These are phyloP conservation scores for Pelusios castaneus DNA, from an alignment of 2,113 vertebrate genomes.

Conservation along the genomic window DNA sequence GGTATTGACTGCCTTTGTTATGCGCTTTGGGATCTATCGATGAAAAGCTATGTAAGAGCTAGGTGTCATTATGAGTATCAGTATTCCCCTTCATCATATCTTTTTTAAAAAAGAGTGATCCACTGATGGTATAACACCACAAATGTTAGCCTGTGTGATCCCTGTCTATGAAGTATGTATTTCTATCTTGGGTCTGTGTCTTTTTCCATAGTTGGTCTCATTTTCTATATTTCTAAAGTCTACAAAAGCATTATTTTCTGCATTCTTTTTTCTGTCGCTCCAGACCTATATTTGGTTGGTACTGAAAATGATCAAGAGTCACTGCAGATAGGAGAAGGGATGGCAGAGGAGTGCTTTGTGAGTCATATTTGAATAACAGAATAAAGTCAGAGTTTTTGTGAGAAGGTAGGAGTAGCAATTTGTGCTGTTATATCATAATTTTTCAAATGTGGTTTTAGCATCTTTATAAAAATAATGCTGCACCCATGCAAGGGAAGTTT, in stretches of 20 bases:
- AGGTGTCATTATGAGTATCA: background rate
- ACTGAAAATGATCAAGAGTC: background rate
- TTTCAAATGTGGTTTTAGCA: background rate
- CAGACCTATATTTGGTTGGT: background rate
- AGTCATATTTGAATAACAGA: background rate
- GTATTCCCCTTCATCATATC: background rate
- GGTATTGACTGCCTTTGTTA: background rate
- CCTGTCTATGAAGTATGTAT: background rate
- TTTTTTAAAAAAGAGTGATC: background rate
- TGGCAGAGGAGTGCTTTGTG: background rate
- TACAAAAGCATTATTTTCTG: background rate
- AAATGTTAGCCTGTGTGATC: background rate
- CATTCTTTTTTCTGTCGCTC: background rate
- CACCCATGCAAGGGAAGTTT: background rate
- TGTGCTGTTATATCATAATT: background rate
- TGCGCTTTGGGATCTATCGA: background rate
- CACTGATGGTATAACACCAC: background rate
- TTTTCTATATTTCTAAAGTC: background rate
- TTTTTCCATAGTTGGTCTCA: background rate
- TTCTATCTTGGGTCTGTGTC: background rate
- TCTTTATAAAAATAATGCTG: background rate
- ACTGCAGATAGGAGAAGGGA: background rate
- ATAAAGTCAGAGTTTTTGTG: background rate
- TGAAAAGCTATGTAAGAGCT: background rate
- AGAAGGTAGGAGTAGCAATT: background rate